Evolutionary conservation across 2,888 invertebrate species (phyloP), one percentile per base, ranked within the genome.

Genomic region (Hypomecis atomaria): DNA sequence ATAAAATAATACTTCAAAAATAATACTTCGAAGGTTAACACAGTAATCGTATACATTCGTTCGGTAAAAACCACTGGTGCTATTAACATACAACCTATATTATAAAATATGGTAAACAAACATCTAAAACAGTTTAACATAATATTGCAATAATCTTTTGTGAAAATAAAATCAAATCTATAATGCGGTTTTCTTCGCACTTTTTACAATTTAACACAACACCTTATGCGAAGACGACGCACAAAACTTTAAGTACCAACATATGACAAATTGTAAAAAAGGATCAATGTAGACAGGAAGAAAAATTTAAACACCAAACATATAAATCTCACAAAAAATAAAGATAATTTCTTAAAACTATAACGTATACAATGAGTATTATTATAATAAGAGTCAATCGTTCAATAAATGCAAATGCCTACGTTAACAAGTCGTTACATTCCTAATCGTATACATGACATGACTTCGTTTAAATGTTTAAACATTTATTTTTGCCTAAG

Each of bases 301-400:
- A 85, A 82, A 78, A 80, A 79, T 74, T 74, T 79, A 79, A 79
- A 81, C 37, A 58, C 73, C 71, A 75, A 78, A 79, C 79, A 75
- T 79, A 82, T 81, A 86, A 76, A 85, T 91, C 90, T 91, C 90
- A 90, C 89, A 89, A 87, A 87, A 49, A 37, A 84, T 78, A 87
- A 86, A 84, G 82, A 82, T 59, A 65, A 70, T 58, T 80, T 73
- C 88, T 87, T 90, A 90, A 75, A 82, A 75, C 89, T 90, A 57
- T 65, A 90, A 89, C 88, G 88, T 90, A 90, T 90, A 90, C 88
- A 91, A 81, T 92, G 92, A 91, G 91, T 92, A 92, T 91, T 92
- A 88, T 83, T 74, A 55, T 59, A 71, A 81, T 85, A 85, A 88
- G 86, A 87, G 84, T 88, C 80, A 84, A 84, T 85, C 81, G 80